A percentile compares a stretch with the other conserved stretches of the same genome.
Evolutionary conservation across 2,888 invertebrate genomes (phyloP).

Genomic region (Standfussiana lucernea): DNA sequence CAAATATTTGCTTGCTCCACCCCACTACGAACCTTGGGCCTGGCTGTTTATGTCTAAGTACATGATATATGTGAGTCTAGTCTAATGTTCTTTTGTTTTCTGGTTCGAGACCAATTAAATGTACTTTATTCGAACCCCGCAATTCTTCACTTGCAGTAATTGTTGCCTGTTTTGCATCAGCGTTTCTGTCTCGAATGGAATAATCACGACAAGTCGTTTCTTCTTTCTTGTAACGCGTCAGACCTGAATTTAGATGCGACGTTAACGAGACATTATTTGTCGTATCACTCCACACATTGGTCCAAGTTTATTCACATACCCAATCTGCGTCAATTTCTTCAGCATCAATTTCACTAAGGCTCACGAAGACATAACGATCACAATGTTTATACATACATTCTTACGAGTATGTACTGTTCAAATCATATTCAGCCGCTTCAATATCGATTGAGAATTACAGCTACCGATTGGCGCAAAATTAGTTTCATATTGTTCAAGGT

Average conservation of each 20-base stretch:
- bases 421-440: conserved; percentile 28
- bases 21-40: conserved; percentile 65
- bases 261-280: conserved; percentile 32
- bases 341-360: conserved; percentile 24
- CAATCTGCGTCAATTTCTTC: conserved; percentile 3
- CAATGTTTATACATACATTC: conserved; percentile 9
- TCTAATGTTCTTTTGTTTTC: conserved; percentile 41
- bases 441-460: conserved; percentile 49
- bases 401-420: conserved; percentile 15
- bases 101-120: conserved; percentile 20
- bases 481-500: conserved; percentile 65
- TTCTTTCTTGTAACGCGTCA: neutral
- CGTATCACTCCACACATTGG: conserved; percentile 26
- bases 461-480: conserved; percentile 45
- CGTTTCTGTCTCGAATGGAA: neutral
- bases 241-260: neutral
- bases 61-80: conserved; percentile 44
- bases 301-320: conserved; percentile 10
- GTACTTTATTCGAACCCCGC: neutral
- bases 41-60: conserved; percentile 48
- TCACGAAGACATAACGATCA: conserved; percentile 8
- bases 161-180: conserved; percentile 3
- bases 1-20: conserved; percentile 75
- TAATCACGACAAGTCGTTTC: neutral
- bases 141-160: conserved; percentile 8